Conservation (phyloP, 2,797 vertebrate species). For the Thaleichthys pacificus region DNA sequence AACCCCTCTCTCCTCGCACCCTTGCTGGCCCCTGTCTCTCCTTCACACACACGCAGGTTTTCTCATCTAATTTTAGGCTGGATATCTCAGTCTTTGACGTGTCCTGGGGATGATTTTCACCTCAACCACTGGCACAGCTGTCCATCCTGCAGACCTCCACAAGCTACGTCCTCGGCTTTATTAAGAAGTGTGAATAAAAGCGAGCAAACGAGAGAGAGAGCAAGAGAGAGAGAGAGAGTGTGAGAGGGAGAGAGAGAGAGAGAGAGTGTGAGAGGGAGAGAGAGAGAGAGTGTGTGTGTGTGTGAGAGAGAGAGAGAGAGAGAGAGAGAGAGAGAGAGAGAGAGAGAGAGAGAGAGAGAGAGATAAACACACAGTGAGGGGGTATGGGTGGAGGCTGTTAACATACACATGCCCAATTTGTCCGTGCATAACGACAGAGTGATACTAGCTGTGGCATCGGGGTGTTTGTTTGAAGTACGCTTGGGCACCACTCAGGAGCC, state of each 20-base stretch:
- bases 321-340: neutral
- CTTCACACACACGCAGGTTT: slow-evolving; percentile 65
- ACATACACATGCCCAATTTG: slow-evolving; percentile 59
- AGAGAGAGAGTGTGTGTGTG: too few relatives aligned
- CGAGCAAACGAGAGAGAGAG: slow-evolving; percentile 34
- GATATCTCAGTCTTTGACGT: slow-evolving; percentile 78
- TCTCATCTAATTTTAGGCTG: slow-evolving; percentile 76
- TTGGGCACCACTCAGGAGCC: slow-evolving; percentile 43
- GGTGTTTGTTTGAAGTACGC: slow-evolving; percentile 68
- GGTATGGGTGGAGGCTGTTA: slow-evolving; percentile 49
- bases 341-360: neutral
- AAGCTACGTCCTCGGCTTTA: slow-evolving; percentile 56
- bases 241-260: slow-evolving; percentile 1
- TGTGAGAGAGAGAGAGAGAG: neutral
- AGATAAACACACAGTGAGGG: neutral
- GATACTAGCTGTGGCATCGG: slow-evolving; percentile 39
- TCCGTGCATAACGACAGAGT: slow-evolving; percentile 42
- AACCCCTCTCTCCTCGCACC: neutral
- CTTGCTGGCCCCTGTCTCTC: slow-evolving; percentile 34
- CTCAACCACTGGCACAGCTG: slow-evolving; percentile 77
- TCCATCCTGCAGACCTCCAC: slow-evolving; percentile 53
- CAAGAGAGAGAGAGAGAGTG: too few relatives aligned
- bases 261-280: neutral
- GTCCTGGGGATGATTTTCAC: slow-evolving; percentile 80
- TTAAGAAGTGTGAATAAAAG: slow-evolving; percentile 75